Percentiles rank a stretch among this genome's conserved stretches.
Evolutionary conservation across 2,888 invertebrate species (phyloP).

Genomic region (Anagyrus pseudococci): DNA sequence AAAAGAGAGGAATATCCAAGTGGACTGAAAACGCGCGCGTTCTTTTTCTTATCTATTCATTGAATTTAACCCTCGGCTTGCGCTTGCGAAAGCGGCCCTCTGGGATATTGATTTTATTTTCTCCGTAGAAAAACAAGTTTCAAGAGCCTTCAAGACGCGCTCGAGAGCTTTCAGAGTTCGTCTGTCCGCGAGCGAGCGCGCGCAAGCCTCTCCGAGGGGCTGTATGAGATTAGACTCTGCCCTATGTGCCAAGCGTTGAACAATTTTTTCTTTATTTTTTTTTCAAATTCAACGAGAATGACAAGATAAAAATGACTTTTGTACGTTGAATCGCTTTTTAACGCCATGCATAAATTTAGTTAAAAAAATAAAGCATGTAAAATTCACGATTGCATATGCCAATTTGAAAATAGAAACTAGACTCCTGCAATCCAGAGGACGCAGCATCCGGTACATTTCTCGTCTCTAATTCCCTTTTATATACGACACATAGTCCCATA

Average conservation of each 20-base stretch:
- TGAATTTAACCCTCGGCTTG: conserved; percentile 30
- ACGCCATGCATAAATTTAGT: no score
- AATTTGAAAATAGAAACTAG: no score
- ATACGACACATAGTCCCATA: conserved; percentile 37
- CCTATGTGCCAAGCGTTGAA: not conserved
- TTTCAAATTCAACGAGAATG: no score
- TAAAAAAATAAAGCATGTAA: no score
- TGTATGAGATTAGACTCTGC: conserved; percentile 9
- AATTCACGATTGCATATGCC: no score
- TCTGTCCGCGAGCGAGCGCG: conserved; percentile 6
- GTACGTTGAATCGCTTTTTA: no score
- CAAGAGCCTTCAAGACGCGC: conserved; percentile 41
- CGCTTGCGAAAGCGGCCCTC: conserved; percentile 7
- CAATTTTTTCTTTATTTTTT: not conserved
- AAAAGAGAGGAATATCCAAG: conserved; percentile 4
- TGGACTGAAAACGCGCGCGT: conserved; percentile 9
- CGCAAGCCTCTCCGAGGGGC: no score
- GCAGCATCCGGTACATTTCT: conserved; percentile 36
- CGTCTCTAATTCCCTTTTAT: conserved; percentile 16
- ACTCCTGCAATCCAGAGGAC: no score
- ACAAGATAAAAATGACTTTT: no score
- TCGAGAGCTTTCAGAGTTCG: conserved; percentile 43
- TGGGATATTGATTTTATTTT: conserved; percentile 44
- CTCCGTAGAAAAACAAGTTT: conserved; percentile 44
- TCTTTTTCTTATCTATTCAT: conserved; percentile 29